A percentile compares a stretch with the other conserved stretches of the same genome.
These are phyloP conservation scores for Mus caroli DNA, from an alignment of 2,797 vertebrate species.

Conservation along the genomic window DNA sequence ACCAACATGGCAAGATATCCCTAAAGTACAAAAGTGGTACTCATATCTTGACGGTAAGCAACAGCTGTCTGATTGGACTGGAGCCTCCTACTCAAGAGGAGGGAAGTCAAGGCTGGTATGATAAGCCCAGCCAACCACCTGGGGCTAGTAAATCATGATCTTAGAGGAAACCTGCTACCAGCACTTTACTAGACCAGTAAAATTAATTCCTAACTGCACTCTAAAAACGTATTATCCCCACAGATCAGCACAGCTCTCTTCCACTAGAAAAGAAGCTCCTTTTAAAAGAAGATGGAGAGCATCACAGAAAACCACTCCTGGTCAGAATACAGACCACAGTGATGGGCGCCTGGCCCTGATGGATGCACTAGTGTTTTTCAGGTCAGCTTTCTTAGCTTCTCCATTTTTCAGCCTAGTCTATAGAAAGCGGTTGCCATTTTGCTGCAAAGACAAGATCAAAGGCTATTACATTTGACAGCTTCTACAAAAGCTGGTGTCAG, in stretches of 20 bases:
- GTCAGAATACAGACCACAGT: neutral
- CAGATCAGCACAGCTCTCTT: neutral
- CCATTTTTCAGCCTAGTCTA: neutral
- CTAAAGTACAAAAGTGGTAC: neutral
- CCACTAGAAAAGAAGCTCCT: neutral
- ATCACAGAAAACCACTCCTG: neutral
- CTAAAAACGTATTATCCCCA: neutral
- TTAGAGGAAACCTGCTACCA: neutral
- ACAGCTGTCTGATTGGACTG: neutral
- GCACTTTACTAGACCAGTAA: neutral
- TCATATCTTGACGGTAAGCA: neutral
- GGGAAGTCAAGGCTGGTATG: neutral
- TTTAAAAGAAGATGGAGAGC: neutral
- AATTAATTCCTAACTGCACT: neutral
- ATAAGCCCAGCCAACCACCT: neutral
- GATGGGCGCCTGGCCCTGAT: neutral
- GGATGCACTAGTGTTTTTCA: neutral
- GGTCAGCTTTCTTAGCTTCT: neutral
- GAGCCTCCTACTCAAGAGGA: neutral
- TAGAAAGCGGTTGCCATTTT: neutral
- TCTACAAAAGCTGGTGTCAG: conserved; percentile 39
- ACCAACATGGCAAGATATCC: neutral
- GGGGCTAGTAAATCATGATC: neutral
- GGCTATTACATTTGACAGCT: conserved; percentile 8
- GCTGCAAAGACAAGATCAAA: conserved; percentile 21